These are phyloP conservation scores for Netta rufina DNA, from an alignment of 2,797 vertebrate genomes.

Conservation along the genomic window DNA sequence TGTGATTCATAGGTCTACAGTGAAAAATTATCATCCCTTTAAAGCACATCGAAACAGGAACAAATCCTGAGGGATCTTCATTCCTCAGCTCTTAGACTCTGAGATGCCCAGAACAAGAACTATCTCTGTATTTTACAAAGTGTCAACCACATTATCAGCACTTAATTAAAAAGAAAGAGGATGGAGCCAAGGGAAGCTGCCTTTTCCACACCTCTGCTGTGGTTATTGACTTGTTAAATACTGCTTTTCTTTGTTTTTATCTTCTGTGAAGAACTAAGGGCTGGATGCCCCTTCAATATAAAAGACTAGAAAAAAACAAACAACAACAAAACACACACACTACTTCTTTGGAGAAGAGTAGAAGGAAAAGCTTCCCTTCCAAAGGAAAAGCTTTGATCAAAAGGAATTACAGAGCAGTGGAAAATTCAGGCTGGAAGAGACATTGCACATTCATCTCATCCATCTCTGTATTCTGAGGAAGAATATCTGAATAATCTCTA, in stretches of 20 bases:
- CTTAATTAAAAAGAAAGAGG: constrained; percentile 39
- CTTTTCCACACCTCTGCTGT: neutral
- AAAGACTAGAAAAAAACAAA: neutral
- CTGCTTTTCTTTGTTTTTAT: neutral
- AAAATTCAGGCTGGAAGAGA: neutral
- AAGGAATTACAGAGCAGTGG: neutral
- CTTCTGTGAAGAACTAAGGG: neutral
- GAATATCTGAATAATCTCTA: neutral
- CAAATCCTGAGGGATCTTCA: neutral
- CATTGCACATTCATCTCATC: neutral
- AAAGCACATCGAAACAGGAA: constrained; percentile 15
- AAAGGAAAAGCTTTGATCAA: neutral
- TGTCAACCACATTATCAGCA: neutral
- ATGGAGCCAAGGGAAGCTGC: neutral
- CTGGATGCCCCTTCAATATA: neutral
- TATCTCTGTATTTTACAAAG: neutral
- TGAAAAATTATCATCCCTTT: constrained; percentile 49
- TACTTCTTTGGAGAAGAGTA: neutral
- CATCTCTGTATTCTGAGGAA: neutral
- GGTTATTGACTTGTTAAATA: constrained; percentile 14
- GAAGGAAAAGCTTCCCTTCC: neutral
- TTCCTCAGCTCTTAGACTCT: neutral
- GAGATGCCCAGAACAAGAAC: constrained; percentile 1
- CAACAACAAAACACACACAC: too few relatives aligned
- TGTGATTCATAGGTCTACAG: constrained; percentile 46